Percentiles rank a stretch among this genome's conserved stretches.
Evolutionary conservation across 1,140 invertebrate genomes (phyloP).

Genomic region (Dufourea novaeangliae): DNA sequence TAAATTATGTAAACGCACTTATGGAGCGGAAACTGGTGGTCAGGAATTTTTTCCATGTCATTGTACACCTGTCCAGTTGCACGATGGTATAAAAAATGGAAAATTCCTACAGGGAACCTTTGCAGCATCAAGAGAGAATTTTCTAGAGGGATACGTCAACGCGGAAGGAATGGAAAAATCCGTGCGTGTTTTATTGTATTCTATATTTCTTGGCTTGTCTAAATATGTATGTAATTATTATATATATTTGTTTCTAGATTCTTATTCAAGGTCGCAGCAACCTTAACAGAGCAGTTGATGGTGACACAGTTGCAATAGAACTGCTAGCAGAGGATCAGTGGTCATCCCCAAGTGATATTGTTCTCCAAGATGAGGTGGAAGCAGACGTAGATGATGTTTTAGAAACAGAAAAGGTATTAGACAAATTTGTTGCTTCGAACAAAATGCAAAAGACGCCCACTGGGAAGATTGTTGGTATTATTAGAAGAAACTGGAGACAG

Average conservation of each 20-base stretch:
- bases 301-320: constrained; percentile 96
- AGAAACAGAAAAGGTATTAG: constrained; percentile 84
- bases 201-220: constrained; percentile 13
- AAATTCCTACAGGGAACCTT: constrained; percentile 92
- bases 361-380: constrained; percentile 90
- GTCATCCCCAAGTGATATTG: constrained; percentile 92
- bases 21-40: constrained; percentile 83
- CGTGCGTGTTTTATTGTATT: constrained; percentile 80
- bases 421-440: constrained; percentile 70
- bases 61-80: constrained; percentile 88
- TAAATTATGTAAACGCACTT: constrained; percentile 88
- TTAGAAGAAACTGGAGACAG: constrained; percentile 97
- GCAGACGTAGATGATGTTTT: constrained; percentile 73
- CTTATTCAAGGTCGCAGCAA: constrained; percentile 93
- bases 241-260: constrained; percentile 83
- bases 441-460: constrained; percentile 86
- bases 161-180: constrained; percentile 89
- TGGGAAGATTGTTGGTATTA: constrained; percentile 96
- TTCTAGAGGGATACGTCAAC: constrained; percentile 95
- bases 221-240: constrained; percentile 27
- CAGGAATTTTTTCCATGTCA: constrained; percentile 93
- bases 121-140: constrained; percentile 94
- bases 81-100: constrained; percentile 91
- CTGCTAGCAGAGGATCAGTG: constrained; percentile 95
- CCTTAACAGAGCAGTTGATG: constrained; percentile 97